Percentiles rank a stretch among this genome's conserved stretches.
Conservation (phyloP, 2,113 vertebrate species). For the Lonchura striata region DNA sequence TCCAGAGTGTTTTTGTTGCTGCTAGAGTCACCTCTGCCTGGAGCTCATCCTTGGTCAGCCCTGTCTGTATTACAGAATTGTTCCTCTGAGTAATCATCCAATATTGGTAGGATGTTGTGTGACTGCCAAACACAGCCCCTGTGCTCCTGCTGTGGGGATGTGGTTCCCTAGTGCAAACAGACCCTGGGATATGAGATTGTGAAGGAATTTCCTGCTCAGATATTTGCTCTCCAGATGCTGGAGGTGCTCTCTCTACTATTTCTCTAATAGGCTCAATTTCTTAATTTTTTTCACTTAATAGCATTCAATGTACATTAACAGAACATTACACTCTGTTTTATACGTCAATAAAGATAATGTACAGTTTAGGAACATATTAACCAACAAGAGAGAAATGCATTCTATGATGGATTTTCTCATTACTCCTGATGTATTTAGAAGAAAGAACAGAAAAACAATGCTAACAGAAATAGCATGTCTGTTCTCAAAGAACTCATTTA, state of each 20-base stretch:
- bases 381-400: neutral
- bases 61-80: neutral
- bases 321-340: neutral
- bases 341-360: slow-evolving; percentile 25
- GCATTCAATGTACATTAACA: neutral
- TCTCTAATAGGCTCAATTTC: neutral
- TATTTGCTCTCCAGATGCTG: neutral
- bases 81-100: neutral
- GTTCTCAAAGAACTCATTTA: neutral
- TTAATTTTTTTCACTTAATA: neutral
- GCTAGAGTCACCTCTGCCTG: neutral
- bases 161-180: neutral
- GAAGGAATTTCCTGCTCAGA: neutral
- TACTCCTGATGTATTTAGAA: neutral
- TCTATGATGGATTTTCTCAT: neutral
- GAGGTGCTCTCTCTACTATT: neutral
- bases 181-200: neutral
- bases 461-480: neutral
- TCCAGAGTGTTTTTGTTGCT: neutral
- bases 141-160: neutral
- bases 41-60: neutral
- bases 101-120: rapidly evolving
- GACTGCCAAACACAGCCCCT: neutral
- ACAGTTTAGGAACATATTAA: neutral
- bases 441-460: neutral